phyloP scores from a whole-genome alignment of 2,888 invertebrate species.

The Erebia aethiops region DNA sequence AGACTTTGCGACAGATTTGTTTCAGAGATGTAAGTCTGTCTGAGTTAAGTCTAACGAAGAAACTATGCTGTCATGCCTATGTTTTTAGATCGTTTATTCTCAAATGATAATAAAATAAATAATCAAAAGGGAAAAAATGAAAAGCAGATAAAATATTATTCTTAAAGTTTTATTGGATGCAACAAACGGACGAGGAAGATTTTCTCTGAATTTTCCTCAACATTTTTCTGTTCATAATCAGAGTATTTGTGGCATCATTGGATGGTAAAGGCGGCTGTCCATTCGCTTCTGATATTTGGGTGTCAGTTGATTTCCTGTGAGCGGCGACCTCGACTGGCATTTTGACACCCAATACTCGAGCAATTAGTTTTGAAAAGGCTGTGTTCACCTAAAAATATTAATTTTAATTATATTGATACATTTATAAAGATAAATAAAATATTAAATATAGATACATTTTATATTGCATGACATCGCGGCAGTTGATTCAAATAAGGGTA shows the following conservation, averaged over 20 bases:
- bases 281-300: conserved; percentile 42
- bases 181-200: conserved; percentile 79
- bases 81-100: too few relatives aligned
- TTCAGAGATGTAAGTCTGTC: too few relatives aligned
- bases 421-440: too few relatives aligned
- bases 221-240: conserved; percentile 74
- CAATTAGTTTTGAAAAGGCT: conserved; percentile 86
- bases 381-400: conserved; percentile 80
- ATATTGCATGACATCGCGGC: too few relatives aligned
- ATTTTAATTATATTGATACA: too few relatives aligned
- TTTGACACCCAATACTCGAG: conserved; percentile 58
- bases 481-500: too few relatives aligned
- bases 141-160: not conserved
- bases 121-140: not conserved
- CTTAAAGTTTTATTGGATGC: conserved; percentile 67
- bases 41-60: too few relatives aligned
- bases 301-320: conserved; percentile 49
- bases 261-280: conserved; percentile 40
- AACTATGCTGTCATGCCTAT: too few relatives aligned
- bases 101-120: too few relatives aligned
- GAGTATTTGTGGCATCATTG: conserved; percentile 53
- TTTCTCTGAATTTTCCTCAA: conserved; percentile 65
- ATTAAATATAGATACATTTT: too few relatives aligned
- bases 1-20: too few relatives aligned
- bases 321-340: conserved; percentile 48